Evolutionary conservation across 2,888 invertebrate species (phyloP).

Genomic region (Euplexia lucipara): DNA sequence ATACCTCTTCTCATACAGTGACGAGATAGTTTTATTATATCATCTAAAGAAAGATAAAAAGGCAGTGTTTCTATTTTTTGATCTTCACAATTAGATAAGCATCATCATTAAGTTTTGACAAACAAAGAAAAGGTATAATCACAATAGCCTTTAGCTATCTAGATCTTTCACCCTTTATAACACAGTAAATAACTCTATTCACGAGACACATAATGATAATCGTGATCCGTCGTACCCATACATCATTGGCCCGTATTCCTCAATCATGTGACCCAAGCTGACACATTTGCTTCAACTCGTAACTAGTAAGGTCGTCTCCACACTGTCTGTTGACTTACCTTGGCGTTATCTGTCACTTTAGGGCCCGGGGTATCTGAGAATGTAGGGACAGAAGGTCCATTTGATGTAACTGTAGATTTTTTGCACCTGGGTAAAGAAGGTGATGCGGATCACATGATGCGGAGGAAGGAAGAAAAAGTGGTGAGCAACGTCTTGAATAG

Average conservation of each 20-base stretch:
- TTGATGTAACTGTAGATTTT: constrained; percentile 4
- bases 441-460: no score
- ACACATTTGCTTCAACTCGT: constrained; percentile 32
- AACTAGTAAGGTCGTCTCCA: constrained; percentile 27
- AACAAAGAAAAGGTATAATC: no score
- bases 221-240: background rate
- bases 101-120: no score
- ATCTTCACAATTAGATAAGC: no score
- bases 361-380: constrained; percentile 13
- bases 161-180: background rate
- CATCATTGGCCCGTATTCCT: constrained; percentile 43
- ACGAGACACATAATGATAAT: background rate
- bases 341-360: constrained; percentile 53
- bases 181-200: constrained; percentile 8
- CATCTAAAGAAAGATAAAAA: no score
- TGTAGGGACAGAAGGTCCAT: constrained; percentile 28
- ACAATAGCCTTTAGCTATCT: background rate
- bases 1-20: no score
- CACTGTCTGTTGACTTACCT: constrained; percentile 59
- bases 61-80: no score
- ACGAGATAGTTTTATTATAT: no score
- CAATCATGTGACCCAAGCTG: constrained; percentile 33
- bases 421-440: background rate
- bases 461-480: no score
- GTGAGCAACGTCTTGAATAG: no score